Evolutionary conservation across 2,113 vertebrate species (phyloP).

Genomic region (Tenebrosternarchus preto): DNA sequence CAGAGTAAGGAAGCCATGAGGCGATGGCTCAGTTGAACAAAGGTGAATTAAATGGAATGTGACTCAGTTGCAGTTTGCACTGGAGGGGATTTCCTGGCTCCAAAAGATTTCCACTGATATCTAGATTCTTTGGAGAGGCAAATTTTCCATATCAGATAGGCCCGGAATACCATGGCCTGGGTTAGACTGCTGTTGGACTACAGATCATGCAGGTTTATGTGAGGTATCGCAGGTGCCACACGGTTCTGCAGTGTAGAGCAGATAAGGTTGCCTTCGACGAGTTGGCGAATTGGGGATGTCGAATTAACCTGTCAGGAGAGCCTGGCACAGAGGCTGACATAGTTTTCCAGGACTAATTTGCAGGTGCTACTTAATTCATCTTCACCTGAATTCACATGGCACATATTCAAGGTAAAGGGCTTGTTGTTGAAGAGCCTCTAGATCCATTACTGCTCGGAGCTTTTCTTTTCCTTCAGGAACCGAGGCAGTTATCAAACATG

Average conservation of each 20-base stretch:
- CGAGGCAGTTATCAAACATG: neutral
- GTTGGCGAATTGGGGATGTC: neutral
- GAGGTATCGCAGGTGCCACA: slow-evolving; percentile 1
- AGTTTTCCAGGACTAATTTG: neutral
- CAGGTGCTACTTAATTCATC: neutral
- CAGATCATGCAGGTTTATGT: slow-evolving; percentile 13
- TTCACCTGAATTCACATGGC: neutral
- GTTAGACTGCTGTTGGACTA: neutral
- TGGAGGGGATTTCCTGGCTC: neutral
- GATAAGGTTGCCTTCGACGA: neutral
- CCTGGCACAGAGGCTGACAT: neutral
- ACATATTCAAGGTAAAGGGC: slow-evolving; percentile 1
- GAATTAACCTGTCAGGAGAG: neutral
- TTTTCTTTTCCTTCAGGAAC: neutral
- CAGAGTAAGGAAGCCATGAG: neutral
- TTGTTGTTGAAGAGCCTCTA: neutral
- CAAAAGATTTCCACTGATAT: slow-evolving; percentile 19
- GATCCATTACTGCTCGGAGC: neutral
- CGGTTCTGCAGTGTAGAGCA: neutral
- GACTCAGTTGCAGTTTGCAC: slow-evolving; percentile 17
- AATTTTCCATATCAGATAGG: slow-evolving; percentile 14
- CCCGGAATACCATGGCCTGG: neutral
- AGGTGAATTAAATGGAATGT: slow-evolving; percentile 38
- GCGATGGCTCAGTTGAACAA: slow-evolving; percentile 21
- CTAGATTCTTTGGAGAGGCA: slow-evolving; percentile 4